A percentile compares a stretch with the other conserved stretches of the same genome.
Conservation (phyloP, 2,888 invertebrate genomes). For the Leptinotarsa peninsularis region DNA sequence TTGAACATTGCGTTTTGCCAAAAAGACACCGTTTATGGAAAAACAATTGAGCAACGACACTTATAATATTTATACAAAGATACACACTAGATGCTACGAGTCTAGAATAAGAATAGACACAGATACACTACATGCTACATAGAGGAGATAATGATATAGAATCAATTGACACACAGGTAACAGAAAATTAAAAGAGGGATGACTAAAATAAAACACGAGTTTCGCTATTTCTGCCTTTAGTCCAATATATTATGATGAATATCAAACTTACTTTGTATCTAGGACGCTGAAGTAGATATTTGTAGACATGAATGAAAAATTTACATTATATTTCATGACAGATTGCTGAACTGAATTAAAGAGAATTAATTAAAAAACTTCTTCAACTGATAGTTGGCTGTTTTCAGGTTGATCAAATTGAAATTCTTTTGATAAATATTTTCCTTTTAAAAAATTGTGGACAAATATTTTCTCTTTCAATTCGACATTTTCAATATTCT, state of each 20-base stretch:
- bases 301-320: no score
- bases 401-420: no score
- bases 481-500: no score
- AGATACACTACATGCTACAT: conserved; percentile 57
- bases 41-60: conserved; percentile 66
- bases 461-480: no score
- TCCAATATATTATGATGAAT: not conserved
- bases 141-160: conserved; percentile 57
- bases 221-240: conserved; percentile 38
- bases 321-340: no score
- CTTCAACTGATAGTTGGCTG: no score
- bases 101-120: conserved; percentile 55
- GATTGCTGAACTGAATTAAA: no score
- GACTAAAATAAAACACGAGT: conserved; percentile 32
- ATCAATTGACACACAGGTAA: conserved; percentile 61
- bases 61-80: conserved; percentile 63
- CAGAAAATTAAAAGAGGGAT: conserved; percentile 49
- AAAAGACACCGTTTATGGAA: conserved; percentile 60
- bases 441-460: no score
- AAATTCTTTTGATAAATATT: no score
- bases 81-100: conserved; percentile 58
- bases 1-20: conserved; percentile 66
- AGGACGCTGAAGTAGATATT: no score
- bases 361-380: no score
- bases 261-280: no score